Evolutionary conservation across 2,888 invertebrate species (phyloP), one percentile per base, ranked within the genome.

Genomic region (Apamea monoglypha): DNA sequence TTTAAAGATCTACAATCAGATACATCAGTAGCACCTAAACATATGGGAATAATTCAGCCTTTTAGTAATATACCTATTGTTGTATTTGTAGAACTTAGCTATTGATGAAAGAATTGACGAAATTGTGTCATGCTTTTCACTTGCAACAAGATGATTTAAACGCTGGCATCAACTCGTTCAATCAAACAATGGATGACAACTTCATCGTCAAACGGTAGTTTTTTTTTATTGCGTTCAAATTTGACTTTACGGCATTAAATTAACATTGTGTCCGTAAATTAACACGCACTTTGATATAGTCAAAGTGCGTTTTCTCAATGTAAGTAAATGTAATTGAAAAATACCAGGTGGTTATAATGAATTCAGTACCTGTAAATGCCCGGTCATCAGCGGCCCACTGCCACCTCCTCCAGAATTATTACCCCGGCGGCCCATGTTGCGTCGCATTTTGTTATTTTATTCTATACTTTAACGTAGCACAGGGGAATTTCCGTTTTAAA

Each of bases 301-400:
- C 10, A 32, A 32, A 29, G 14, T 4, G 32, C 12, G 36, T 68
- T 80, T 32, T 29, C 14, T 56, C 64, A 56, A 44, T 44, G 2
- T 10, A 79, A 16, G 18, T 61, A 14, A n/a, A 56, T 56, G 14
- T 25, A 66, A 25, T 25, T 53, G 1, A 21, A 29, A 50, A 72
- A 61, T 63, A 69, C 29, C 44, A 80, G 53, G 32, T 44, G 32
- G 32, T 47, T 40, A 21, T 8, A 29, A 25, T 32, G 21, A 36
- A 50, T 84, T 47, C n/a, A 36, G 8, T 87, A 93, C 21, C 1
- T 90, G 88, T 64, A 93, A 77, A 86, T 93, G 93, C 66, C 89
- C 90, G 10, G 93, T 92, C 84, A 91, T 84, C 73, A 94, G 80
- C 2, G 93, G 93, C 8, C 92, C 92, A 21, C 68, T 69, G 29